Percentiles rank a stretch among this genome's conserved stretches.
Conservation (phyloP, 1,140 invertebrate genomes). For the Adoxophyes honmai region DNA sequence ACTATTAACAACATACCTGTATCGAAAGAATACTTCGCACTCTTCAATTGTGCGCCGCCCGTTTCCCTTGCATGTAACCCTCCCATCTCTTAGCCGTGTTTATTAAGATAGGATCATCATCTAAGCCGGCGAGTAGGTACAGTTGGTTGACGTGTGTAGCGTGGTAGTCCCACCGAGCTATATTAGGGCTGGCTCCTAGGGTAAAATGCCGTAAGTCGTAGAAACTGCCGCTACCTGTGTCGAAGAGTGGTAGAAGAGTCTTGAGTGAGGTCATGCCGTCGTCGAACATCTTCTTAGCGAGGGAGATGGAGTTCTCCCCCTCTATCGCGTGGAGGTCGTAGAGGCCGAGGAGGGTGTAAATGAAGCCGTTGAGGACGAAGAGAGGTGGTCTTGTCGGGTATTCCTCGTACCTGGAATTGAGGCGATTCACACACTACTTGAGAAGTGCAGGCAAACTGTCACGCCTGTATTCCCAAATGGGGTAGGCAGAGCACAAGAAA, state of each 20-base stretch:
- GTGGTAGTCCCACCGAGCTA: slow-evolving; percentile 98
- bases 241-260: slow-evolving; percentile 93
- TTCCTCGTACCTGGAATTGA: slow-evolving; percentile 93
- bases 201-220: slow-evolving; percentile 98
- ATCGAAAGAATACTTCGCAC: no score
- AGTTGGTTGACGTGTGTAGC: slow-evolving; percentile 98
- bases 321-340: slow-evolving; percentile 91
- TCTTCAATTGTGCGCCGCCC: slow-evolving; percentile 92
- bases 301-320: slow-evolving; percentile 77
- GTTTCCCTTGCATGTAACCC: slow-evolving; percentile 96
- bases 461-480: no score
- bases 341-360: slow-evolving; percentile 97
- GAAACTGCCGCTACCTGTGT: slow-evolving; percentile 96
- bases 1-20: no score
- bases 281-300: slow-evolving; percentile 87
- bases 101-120: slow-evolving; percentile 89
- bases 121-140: slow-evolving; percentile 91
- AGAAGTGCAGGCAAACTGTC: not conserved
- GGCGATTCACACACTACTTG: no score
- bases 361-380: slow-evolving; percentile 99
- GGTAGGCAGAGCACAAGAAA: no score
- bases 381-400: slow-evolving; percentile 97
- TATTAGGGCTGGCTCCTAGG: slow-evolving; percentile 92
- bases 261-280: slow-evolving; percentile 94
- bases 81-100: slow-evolving; percentile 95